phyloP scores from a whole-genome alignment of 2,888 invertebrate genomes.

The Lasioglossum calceatum region DNA sequence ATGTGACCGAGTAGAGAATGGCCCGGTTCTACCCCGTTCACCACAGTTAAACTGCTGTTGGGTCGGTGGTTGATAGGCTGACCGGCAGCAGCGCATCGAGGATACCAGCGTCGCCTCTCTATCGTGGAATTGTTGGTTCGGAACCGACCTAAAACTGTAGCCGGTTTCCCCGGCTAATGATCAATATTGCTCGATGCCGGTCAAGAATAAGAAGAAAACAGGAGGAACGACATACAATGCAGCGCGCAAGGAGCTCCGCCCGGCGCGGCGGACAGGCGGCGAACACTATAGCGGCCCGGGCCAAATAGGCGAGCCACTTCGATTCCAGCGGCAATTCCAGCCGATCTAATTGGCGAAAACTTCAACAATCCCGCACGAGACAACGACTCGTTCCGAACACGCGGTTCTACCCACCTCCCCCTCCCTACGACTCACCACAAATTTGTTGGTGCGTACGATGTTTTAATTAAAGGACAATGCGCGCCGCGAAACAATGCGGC shows the following conservation, averaged over 20 bases:
- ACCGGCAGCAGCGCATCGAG: neutral
- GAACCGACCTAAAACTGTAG: constrained; percentile 11
- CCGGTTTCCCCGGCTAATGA: constrained; percentile 4
- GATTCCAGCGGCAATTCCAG: neutral
- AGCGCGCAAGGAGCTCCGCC: constrained; percentile 1
- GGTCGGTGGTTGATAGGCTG: neutral
- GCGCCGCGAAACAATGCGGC: neutral
- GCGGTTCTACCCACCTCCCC: neutral
- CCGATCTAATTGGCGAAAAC: constrained; percentile 10
- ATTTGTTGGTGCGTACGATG: neutral
- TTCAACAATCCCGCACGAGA: neutral
- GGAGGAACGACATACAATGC: constrained; percentile 7
- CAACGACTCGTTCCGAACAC: neutral
- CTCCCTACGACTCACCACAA: neutral
- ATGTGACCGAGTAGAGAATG: neutral
- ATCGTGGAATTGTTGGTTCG: neutral
- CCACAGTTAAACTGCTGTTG: neutral
- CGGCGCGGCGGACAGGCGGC: neutral
- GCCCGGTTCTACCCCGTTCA: neutral
- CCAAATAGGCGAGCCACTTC: neutral
- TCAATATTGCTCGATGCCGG: constrained; percentile 17
- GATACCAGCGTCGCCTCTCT: neutral
- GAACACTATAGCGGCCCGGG: neutral
- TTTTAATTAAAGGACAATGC: neutral
- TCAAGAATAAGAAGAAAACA: constrained; percentile 19